Base-by-base conservation (phyloP, 2,888 invertebrate species). In the Cephus pygmeus region DNA sequence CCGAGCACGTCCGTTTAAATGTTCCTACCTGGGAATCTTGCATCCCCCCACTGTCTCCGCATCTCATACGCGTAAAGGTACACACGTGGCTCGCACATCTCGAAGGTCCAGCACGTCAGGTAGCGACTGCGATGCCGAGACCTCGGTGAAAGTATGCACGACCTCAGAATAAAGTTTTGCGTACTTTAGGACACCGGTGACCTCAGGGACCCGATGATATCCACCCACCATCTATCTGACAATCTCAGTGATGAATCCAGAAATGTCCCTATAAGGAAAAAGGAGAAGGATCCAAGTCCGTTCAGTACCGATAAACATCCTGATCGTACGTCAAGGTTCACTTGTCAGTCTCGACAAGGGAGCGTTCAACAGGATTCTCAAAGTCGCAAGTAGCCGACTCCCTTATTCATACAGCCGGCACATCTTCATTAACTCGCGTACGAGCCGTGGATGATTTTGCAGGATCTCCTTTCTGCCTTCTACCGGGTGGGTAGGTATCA, bases 11-110 rank as follows among this genome's bases (percentile, higher is more conserved):
- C 81, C 71, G 12, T 33, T 34, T 71, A 31, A 71, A 71, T 3
- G 71, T 33, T 71, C 34, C 82, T 84, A 85, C 85, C 83, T 83
- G 83, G 82, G 85, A 84, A 83, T 80, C 85, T 84, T 83, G 83
- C 84, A 83, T 85, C 85, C 85, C 85, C 83, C 83, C 80, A 80
- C 77, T 82, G 84, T 81, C 80, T 81, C 80, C 81, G 77, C 31
- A 71, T 71, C 71, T 31, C 71, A 11, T 71, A 33, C 34, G 56
- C 56, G 23, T 23, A 56, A 23, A 23, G 56, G 56, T 71, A 12
- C 31, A 34, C 71, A 71, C 71, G 71, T 71, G 31, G 30, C 12
- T 34, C 31, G 71, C 71, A 12, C 71, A 23, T 31, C 15, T 71
- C 33, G 33, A 71, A 31, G 31, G 4, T 33, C 3, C 31, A 34